Evolutionary conservation across 2,888 invertebrate genomes (phyloP), one percentile per base, ranked within the genome.

Genomic region (Dicyrtoma fusca): DNA sequence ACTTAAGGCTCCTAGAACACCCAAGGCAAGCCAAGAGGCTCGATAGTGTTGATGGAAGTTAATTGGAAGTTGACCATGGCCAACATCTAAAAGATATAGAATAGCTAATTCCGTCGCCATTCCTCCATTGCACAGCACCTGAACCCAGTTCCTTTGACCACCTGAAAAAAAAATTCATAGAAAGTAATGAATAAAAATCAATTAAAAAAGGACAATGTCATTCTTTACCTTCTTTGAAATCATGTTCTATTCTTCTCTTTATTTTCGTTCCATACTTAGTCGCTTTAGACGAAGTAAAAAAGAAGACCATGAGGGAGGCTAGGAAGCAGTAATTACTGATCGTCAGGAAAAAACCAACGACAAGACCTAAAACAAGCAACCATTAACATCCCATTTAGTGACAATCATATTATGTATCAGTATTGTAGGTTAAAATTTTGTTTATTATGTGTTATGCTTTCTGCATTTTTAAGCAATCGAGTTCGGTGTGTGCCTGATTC

Each of bases 111-210:
- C 89, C 0, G 91, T 87, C 19, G 93, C 92, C 88, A 94, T 91
- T n/a, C 94, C 94, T 0, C 89, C 91, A 85, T 95, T 95, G 82
- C 94, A 94, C 0, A 95, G 83, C 6, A 94, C 94, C 84, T 95
- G 95, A 14, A 93, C 85, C 94, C 95, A 95, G 83, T 91, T 92
- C 75, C 95, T 87, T 83, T 92, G 91, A 0, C 94, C 93, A 81
- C 92, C 92, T 89, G 81, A 42, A 64, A 23, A 59, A 34, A 47
- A 47, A 21, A 45, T 25, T 8, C 47, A 64, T 19, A 21, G 11
- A 34, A 10, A 26, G 14, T 19, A 25, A n/a, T 49, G 34, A 25
- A 1, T 25, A 8, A 19, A 25, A 64, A 23, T 49, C 6, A 21
- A 51, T 49, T 45, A 63, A 63, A 21, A 23, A 53, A 21, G n/a